Evolutionary conservation across 2,113 vertebrate genomes (phyloP).

Genomic region (Xiphorhynchus elegans): DNA sequence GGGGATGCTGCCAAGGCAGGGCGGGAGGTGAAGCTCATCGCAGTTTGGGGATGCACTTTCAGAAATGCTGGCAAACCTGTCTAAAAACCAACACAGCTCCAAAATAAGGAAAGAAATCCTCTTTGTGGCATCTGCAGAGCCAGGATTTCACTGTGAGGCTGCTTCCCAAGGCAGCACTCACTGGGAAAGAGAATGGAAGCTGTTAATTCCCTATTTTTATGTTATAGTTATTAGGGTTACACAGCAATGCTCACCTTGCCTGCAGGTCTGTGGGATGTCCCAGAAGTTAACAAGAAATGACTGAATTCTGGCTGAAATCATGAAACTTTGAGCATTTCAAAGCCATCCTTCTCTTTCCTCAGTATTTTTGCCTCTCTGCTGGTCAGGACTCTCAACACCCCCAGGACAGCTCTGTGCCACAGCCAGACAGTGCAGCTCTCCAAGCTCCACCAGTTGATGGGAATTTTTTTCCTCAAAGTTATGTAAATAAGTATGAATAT

Average conservation of each 20-base stretch:
- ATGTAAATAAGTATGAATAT: slow-evolving; percentile 57
- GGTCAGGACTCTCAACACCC: background rate
- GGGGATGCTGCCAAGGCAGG: background rate
- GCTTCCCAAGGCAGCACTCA: background rate
- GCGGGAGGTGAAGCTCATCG: fast-evolving
- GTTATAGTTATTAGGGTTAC: background rate
- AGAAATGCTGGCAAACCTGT: background rate
- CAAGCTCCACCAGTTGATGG: background rate
- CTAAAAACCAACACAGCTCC: background rate
- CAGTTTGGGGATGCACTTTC: background rate
- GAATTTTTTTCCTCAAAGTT: background rate
- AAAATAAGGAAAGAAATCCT: background rate
- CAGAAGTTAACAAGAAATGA: background rate
- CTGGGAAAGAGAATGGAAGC: background rate
- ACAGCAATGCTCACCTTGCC: background rate
- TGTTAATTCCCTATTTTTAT: background rate
- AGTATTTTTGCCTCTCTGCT: background rate
- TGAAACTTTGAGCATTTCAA: fast-evolving
- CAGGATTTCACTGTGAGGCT: background rate
- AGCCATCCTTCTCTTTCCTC: background rate
- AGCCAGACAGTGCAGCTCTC: background rate
- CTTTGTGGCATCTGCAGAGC: background rate
- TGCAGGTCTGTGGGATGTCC: background rate
- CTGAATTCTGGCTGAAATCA: background rate
- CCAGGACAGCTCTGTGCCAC: background rate